These are phyloP conservation scores for Spea multiplicata DNA, from an alignment of 2,113 vertebrate genomes.

Conservation along the genomic window DNA sequence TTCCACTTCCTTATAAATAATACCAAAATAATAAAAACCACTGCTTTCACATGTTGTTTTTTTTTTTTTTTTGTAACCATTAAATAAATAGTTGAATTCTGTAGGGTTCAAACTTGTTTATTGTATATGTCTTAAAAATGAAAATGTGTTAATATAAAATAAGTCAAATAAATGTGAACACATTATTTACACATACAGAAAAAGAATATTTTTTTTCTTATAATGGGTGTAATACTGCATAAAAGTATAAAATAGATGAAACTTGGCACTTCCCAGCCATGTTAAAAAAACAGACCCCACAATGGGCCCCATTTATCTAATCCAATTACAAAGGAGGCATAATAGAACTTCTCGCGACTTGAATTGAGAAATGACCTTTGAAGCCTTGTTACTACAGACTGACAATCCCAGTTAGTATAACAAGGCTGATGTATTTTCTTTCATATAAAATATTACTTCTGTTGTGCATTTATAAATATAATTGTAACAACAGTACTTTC, in stretches of 20 bases:
- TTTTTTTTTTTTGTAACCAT: too few relatives aligned
- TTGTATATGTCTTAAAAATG: not conserved
- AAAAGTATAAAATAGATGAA: not conserved
- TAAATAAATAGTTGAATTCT: not conserved
- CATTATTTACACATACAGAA: slow-evolving; percentile 30
- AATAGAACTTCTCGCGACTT: too few relatives aligned
- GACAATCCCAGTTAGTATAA: too few relatives aligned
- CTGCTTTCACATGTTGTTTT: too few relatives aligned
- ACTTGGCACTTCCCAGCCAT: not conserved
- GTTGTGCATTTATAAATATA: too few relatives aligned
- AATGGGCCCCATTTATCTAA: not conserved
- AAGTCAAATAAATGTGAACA: slow-evolving; percentile 26
- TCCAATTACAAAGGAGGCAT: not conserved
- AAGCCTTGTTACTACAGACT: too few relatives aligned
- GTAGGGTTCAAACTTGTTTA: not conserved
- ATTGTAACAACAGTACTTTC: too few relatives aligned
- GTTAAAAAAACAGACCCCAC: not conserved
- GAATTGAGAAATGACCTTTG: too few relatives aligned
- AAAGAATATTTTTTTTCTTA: slow-evolving; percentile 7
- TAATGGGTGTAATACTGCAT: not conserved
- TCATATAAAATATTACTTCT: too few relatives aligned
- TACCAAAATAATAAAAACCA: too few relatives aligned
- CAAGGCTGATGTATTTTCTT: too few relatives aligned
- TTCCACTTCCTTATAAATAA: too few relatives aligned
- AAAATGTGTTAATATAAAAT: slow-evolving; percentile 40